Percentiles rank a stretch among this genome's conserved stretches.
Conservation (phyloP, 2,888 invertebrate species). For the Hymenopus coronatus region DNA sequence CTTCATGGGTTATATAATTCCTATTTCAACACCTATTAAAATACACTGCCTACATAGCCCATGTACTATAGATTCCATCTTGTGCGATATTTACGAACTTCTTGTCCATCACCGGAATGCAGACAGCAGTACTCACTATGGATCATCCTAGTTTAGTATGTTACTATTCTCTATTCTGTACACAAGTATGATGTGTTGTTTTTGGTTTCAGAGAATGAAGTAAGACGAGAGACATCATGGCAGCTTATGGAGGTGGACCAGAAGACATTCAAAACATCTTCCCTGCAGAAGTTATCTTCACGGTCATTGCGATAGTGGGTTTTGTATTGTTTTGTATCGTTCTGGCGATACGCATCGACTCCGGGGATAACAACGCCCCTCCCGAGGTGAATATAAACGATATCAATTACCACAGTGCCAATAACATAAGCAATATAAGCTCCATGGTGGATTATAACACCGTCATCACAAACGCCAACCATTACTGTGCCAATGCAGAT, state of each 20-base stretch:
- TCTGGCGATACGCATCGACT: background rate
- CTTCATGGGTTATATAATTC: too few relatives aligned
- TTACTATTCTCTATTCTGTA: too few relatives aligned
- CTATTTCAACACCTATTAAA: too few relatives aligned
- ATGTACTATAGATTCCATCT: too few relatives aligned
- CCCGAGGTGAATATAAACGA: background rate
- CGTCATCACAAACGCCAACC: background rate
- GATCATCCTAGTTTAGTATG: too few relatives aligned
- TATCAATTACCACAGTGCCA: background rate
- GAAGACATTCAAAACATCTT: background rate
- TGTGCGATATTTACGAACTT: too few relatives aligned
- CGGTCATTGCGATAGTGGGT: background rate
- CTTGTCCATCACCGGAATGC: too few relatives aligned
- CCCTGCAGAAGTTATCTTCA: background rate
- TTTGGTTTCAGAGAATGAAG: background rate
- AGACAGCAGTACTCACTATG: too few relatives aligned
- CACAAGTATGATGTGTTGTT: background rate
- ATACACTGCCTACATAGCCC: too few relatives aligned
- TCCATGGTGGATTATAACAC: background rate
- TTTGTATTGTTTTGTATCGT: background rate
- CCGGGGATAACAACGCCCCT: background rate
- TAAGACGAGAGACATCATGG: background rate
- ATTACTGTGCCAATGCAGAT: background rate
- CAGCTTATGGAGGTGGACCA: background rate
- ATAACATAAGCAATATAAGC: background rate